Conservation (phyloP, 2,888 invertebrate genomes). For the Cordilura impudica region DNA sequence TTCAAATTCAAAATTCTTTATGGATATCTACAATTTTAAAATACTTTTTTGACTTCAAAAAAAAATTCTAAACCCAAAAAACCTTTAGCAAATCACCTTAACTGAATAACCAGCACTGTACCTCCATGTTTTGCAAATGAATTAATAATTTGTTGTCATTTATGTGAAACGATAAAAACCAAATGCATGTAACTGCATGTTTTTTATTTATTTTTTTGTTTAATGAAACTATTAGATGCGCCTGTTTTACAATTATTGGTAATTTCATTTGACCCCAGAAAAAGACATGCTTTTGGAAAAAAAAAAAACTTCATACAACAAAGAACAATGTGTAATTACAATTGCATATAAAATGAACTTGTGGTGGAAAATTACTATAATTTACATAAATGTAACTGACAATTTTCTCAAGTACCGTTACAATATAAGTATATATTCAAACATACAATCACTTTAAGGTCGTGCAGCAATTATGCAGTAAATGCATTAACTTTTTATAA, state of each 20-base stretch:
- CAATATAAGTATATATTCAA: neutral
- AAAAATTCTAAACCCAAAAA: too few relatives aligned
- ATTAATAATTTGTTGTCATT: slow-evolving; percentile 16
- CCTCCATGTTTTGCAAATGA: neutral
- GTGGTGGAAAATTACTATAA: neutral
- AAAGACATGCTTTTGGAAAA: neutral
- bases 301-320: neutral
- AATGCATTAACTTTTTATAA: neutral
- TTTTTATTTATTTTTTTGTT: neutral
- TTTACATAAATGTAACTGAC: neutral
- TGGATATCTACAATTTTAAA: too few relatives aligned
- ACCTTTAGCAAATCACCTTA: too few relatives aligned
- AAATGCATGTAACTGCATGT: slow-evolving; percentile 5
- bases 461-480: neutral
- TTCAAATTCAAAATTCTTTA: too few relatives aligned
- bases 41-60: too few relatives aligned
- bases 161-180: slow-evolving; percentile 15
- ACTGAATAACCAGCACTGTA: too few relatives aligned
- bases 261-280: slow-evolving; percentile 28
- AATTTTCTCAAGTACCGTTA: slow-evolving; percentile 18
- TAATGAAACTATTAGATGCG: slow-evolving; percentile 23
- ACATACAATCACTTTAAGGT: neutral
- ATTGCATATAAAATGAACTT: neutral
- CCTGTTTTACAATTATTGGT: slow-evolving; percentile 31
- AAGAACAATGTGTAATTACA: neutral